phyloP scores from a whole-genome alignment of 1,140 invertebrate species.

The Acromyrmex charruanus region DNA sequence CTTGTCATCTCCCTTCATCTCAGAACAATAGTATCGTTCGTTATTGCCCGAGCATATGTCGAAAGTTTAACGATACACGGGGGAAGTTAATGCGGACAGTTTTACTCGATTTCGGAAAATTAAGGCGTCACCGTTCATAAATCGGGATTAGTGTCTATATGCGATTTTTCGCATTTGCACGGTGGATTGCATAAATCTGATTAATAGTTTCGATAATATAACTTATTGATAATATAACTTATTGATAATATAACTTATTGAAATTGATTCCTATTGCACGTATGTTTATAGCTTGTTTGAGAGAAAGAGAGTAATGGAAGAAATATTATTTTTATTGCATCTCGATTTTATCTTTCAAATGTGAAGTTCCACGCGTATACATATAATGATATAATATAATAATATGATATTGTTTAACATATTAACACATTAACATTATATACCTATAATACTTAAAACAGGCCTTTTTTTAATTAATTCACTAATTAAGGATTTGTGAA shows the following conservation, averaged over 20 bases:
- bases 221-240: background rate
- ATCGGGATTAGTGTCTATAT: constrained; percentile 40
- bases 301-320: background rate
- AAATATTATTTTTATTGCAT: constrained; percentile 1
- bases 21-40: constrained; percentile 21
- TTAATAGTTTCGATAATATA: constrained; percentile 7
- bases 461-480: background rate
- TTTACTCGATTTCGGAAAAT: constrained; percentile 68
- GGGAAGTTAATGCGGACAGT: constrained; percentile 5
- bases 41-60: constrained; percentile 74
- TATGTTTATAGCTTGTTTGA: background rate
- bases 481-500: background rate
- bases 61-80: constrained; percentile 51
- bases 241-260: too few species aligned
- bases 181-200: constrained; percentile 21
- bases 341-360: background rate
- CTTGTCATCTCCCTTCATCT: background rate
- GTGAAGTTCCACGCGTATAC: background rate
- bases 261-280: background rate
- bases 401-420: background rate
- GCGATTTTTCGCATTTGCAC: constrained; percentile 28
- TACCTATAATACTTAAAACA: background rate
- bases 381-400: background rate
- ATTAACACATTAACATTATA: background rate
- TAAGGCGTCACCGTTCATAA: constrained; percentile 47